phyloP scores from a whole-genome alignment of 2,888 invertebrate species.

The Tenthredo mesomela region DNA sequence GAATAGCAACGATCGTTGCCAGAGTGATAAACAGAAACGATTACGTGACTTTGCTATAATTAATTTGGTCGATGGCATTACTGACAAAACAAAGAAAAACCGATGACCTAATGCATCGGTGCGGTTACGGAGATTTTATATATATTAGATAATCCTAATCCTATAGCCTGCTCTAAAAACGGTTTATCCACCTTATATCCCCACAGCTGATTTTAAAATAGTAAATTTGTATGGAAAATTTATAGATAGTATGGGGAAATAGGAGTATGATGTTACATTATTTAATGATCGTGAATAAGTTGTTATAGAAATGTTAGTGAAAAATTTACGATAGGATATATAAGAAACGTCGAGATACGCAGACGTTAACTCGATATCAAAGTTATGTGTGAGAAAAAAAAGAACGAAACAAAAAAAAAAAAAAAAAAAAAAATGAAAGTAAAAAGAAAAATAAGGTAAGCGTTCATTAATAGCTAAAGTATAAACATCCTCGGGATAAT shows the following conservation, averaged over 20 bases:
- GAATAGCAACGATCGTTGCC: constrained; percentile 39
- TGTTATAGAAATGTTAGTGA: background rate
- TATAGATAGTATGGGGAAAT: background rate
- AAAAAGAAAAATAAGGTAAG: background rate
- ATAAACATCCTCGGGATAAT: constrained; percentile 32
- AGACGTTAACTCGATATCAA: background rate
- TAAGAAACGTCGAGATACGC: background rate
- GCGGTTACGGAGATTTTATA: background rate
- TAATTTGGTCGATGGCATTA: constrained; percentile 41
- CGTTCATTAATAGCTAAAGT: background rate
- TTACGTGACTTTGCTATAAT: constrained; percentile 43
- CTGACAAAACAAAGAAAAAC: constrained; percentile 1
- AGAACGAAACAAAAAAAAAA: background rate
- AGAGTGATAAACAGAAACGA: constrained; percentile 41
- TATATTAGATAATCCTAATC: background rate
- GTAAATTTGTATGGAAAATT: background rate
- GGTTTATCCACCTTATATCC: background rate
- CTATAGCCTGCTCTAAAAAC: background rate
- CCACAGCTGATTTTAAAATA: background rate
- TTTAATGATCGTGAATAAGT: constrained; percentile 2
- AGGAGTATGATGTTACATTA: background rate
- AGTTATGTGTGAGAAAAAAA: background rate
- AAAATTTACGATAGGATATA: background rate
- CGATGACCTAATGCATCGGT: constrained; percentile 20
- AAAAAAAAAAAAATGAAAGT: background rate